Evolutionary conservation across 1,140 invertebrate genomes (phyloP).

Genomic region (Pomphorhynchus laevis): DNA sequence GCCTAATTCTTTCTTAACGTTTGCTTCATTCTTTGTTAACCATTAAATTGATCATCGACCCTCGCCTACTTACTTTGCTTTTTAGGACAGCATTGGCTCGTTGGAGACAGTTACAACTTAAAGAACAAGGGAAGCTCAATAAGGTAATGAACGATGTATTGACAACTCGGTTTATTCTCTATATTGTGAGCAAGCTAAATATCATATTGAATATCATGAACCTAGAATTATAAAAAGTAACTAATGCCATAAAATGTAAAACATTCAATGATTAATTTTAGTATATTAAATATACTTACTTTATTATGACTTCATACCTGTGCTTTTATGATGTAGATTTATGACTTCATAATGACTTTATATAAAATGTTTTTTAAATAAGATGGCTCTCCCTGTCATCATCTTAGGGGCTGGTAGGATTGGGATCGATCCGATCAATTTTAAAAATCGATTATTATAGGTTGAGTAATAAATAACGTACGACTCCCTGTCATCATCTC

Average conservation of each 20-base stretch:
- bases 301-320: too few relatives aligned
- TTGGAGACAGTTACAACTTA: conserved; percentile 61
- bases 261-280: background rate
- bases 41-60: too few relatives aligned
- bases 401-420: too few relatives aligned
- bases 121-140: conserved; percentile 28
- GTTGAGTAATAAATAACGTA: too few relatives aligned
- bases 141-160: background rate
- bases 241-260: background rate
- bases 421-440: too few relatives aligned
- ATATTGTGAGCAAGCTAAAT: background rate
- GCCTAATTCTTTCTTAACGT: background rate
- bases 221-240: background rate
- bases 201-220: background rate
- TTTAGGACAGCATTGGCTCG: conserved; percentile 59
- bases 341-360: too few relatives aligned
- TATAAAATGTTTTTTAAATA: too few relatives aligned
- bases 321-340: too few relatives aligned
- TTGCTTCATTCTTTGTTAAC: conserved; percentile 5
- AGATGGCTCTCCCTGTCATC: too few relatives aligned
- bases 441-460: too few relatives aligned
- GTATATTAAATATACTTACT: conserved; percentile 1
- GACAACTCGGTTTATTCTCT: background rate
- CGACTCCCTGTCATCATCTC: too few relatives aligned
- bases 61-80: too few relatives aligned